phyloP scores from a whole-genome alignment of 1,140 invertebrate genomes.

The Phymorhynchus buccinoides region DNA sequence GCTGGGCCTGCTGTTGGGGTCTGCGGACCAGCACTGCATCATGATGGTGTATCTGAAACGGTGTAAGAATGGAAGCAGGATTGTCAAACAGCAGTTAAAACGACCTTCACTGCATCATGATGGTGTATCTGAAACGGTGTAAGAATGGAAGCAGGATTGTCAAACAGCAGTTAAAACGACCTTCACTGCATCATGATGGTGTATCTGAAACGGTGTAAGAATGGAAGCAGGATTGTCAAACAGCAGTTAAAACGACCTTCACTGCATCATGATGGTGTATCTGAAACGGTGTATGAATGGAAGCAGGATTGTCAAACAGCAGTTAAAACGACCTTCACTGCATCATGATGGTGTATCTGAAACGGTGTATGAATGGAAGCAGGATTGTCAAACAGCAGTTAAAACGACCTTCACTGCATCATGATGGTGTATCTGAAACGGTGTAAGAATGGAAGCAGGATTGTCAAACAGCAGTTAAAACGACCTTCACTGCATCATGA shows the following conservation, averaged over 20 bases:
- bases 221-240: neutral
- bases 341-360: conserved; percentile 86
- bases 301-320: neutral
- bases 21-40: conserved; percentile 87
- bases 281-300: neutral
- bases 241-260: neutral
- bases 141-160: neutral
- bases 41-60: conserved; percentile 84
- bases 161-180: neutral
- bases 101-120: neutral
- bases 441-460: neutral
- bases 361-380: conserved; percentile 31
- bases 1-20: conserved; percentile 83
- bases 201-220: conserved; percentile 76
- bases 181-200: conserved; percentile 80
- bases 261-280: neutral
- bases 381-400: neutral
- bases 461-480: neutral
- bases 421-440: neutral
- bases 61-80: conserved; percentile 32
- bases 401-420: neutral
- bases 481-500: conserved; percentile 79
- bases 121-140: neutral
- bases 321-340: neutral
- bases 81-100: neutral